phyloP scores from a whole-genome alignment of 2,797 vertebrate genomes.

The Miichthys miiuy region DNA sequence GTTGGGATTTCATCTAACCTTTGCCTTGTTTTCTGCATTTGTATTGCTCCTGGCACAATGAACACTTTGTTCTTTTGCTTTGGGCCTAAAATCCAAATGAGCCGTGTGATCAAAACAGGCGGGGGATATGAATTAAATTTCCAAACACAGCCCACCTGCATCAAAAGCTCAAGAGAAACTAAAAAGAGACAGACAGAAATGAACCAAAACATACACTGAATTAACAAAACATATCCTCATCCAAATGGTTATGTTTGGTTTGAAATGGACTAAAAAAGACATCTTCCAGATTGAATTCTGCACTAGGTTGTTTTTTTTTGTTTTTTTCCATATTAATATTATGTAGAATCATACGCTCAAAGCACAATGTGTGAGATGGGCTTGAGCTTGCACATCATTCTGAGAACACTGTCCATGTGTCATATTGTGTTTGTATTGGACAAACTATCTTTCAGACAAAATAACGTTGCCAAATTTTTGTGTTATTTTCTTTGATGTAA shows the following conservation, averaged over 20 bases:
- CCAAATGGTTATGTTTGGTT: not conserved
- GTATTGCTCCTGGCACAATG: constrained; percentile 46
- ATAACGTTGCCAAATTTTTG: not conserved
- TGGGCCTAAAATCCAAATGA: constrained; percentile 51
- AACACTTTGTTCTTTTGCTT: constrained; percentile 46
- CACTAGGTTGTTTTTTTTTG: not conserved
- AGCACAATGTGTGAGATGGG: not conserved
- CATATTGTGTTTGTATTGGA: constrained; percentile 4
- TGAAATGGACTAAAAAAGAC: not conserved
- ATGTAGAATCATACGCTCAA: not conserved
- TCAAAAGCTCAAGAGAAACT: constrained; percentile 21
- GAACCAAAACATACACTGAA: not conserved
- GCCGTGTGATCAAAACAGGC: constrained; percentile 32
- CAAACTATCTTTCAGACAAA: not conserved
- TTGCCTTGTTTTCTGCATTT: constrained; percentile 42
- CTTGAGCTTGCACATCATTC: not conserved
- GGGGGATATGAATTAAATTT: constrained; percentile 40
- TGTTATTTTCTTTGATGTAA: not conserved
- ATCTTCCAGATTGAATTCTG: not conserved
- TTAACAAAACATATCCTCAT: not conserved
- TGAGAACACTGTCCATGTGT: not conserved
- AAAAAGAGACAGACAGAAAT: constrained; percentile 7
- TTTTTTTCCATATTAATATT: too few relatives aligned
- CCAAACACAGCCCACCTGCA: constrained; percentile 17
- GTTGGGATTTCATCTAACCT: constrained; percentile 50